These are phyloP conservation scores for Erpornis zantholeuca DNA, from an alignment of 2,113 vertebrate species.

Conservation along the genomic window DNA sequence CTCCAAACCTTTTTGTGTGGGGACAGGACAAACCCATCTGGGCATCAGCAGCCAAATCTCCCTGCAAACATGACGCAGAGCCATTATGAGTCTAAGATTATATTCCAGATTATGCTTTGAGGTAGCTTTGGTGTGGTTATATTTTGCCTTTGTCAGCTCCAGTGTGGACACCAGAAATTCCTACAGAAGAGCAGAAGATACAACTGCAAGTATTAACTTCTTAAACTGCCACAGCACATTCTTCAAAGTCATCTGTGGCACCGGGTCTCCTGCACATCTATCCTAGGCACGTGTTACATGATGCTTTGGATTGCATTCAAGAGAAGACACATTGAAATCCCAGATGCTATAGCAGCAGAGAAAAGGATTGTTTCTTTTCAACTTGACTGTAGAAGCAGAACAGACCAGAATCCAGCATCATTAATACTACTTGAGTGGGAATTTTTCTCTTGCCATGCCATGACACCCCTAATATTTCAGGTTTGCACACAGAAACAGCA, in stretches of 20 bases:
- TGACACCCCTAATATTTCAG: background rate
- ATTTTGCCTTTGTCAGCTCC: background rate
- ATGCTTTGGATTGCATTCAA: background rate
- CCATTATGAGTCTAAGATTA: background rate
- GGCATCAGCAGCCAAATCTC: background rate
- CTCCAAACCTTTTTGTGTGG: background rate
- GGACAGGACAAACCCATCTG: background rate
- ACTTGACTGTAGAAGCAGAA: background rate
- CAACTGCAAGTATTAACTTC: background rate
- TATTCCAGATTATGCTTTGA: background rate
- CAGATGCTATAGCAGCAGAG: slow-evolving; percentile 2
- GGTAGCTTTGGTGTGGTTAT: background rate
- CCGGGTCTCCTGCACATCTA: background rate
- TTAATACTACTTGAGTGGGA: background rate
- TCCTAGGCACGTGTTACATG: background rate
- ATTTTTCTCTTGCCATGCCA: background rate
- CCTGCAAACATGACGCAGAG: background rate
- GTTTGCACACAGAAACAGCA: background rate
- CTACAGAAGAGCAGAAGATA: background rate
- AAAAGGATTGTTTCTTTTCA: background rate
- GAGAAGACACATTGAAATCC: background rate
- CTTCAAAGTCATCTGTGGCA: background rate
- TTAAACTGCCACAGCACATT: background rate
- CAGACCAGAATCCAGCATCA: background rate
- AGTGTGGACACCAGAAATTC: background rate